Evolutionary conservation across 2,113 vertebrate species (phyloP).

Genomic region (Dicrurus megarhynchus): DNA sequence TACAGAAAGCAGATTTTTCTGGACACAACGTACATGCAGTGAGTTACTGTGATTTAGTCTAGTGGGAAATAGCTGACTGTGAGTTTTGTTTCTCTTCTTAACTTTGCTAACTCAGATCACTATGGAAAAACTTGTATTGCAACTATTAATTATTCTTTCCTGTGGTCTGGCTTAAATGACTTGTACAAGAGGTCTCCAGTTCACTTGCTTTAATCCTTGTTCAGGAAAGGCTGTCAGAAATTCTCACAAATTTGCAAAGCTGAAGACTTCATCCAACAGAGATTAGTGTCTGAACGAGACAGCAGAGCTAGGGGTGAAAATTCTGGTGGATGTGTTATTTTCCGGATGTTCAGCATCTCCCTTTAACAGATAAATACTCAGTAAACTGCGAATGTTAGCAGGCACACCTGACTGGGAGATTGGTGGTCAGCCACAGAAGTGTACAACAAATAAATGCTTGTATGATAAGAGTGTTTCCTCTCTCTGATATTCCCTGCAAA

Average conservation of each 20-base stretch:
- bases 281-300: background rate
- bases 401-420: background rate
- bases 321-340: background rate
- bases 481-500: background rate
- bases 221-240: background rate
- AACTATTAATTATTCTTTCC: background rate
- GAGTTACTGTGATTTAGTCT: background rate
- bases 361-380: background rate
- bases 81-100: background rate
- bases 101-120: background rate
- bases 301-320: background rate
- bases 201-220: background rate
- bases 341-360: background rate
- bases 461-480: no score
- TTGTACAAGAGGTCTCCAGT: background rate
- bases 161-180: background rate
- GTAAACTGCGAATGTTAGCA: background rate
- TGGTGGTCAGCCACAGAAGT: background rate
- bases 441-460: background rate
- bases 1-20: background rate
- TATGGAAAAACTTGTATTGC: background rate
- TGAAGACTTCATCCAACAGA: background rate
- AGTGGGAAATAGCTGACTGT: background rate
- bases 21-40: fast-evolving
- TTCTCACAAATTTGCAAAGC: background rate